Conservation (phyloP, 2,888 invertebrate genomes). For the Entomobrya multifasciata region DNA sequence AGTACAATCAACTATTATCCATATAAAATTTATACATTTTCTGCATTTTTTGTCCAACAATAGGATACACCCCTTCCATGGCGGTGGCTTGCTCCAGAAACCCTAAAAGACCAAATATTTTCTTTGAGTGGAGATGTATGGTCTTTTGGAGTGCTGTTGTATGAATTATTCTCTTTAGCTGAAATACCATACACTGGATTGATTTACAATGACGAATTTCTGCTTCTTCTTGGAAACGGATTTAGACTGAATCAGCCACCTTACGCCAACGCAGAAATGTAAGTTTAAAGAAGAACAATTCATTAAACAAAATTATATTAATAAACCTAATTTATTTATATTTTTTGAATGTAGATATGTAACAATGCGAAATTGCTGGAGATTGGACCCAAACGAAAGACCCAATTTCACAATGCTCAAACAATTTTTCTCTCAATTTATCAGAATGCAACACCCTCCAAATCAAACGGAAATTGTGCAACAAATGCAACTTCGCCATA, state of each 20-base stretch:
- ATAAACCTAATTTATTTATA: neutral
- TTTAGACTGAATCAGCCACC: slow-evolving; percentile 69
- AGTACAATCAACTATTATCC: no score
- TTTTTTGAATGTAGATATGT: slow-evolving; percentile 58
- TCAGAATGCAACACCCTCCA: slow-evolving; percentile 64
- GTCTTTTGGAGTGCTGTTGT: slow-evolving; percentile 69
- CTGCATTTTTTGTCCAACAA: neutral
- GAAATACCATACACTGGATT: slow-evolving; percentile 67
- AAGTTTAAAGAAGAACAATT: slow-evolving; percentile 7
- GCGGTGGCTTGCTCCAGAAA: slow-evolving; percentile 74
- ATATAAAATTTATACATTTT: neutral
- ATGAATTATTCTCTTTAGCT: slow-evolving; percentile 70
- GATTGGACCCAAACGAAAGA: slow-evolving; percentile 59
- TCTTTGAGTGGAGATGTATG: slow-evolving; percentile 66
- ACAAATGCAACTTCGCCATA: slow-evolving; percentile 55
- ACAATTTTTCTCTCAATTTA: slow-evolving; percentile 57
- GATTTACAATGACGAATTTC: slow-evolving; percentile 66
- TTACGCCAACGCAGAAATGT: slow-evolving; percentile 73
- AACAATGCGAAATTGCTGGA: slow-evolving; percentile 74
- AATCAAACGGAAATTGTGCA: slow-evolving; percentile 64
- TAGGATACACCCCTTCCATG: slow-evolving; percentile 73
- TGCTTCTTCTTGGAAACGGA: slow-evolving; percentile 63
- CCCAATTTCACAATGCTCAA: slow-evolving; percentile 68
- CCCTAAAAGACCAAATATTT: slow-evolving; percentile 67
- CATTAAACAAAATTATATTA: neutral